Conservation (phyloP, 2,797 vertebrate species). For the Hemitrygon akajei region DNA sequence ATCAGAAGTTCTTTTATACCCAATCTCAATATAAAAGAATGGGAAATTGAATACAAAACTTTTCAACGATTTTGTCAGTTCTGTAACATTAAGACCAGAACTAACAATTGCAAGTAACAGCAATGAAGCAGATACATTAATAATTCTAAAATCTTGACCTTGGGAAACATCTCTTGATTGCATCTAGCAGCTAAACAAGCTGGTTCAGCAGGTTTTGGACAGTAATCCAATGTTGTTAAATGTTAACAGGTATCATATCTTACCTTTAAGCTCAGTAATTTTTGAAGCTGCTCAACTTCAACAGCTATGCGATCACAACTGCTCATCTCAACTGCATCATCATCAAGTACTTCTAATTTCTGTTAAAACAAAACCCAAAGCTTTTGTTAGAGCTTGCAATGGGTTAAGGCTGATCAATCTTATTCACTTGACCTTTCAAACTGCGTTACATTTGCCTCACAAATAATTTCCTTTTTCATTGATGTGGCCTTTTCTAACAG, state of each 20-base stretch:
- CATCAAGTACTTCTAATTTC: conserved; percentile 35
- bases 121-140: neutral
- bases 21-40: neutral
- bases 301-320: conserved; percentile 14
- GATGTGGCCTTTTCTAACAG: neutral
- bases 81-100: neutral
- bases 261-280: conserved; percentile 22
- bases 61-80: neutral
- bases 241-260: neutral
- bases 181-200: neutral
- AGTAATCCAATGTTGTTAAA: neutral
- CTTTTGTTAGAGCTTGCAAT: neutral
- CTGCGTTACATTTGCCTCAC: too few relatives aligned
- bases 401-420: neutral
- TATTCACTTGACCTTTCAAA: neutral
- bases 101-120: neutral
- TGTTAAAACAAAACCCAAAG: neutral
- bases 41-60: neutral
- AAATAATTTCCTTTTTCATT: neutral
- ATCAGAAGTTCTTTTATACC: neutral
- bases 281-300: conserved; percentile 33
- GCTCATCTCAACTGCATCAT: conserved; percentile 34
- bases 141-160: neutral
- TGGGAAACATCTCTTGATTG: neutral
- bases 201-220: neutral